Evolutionary conservation across 2,888 invertebrate species (phyloP).

Genomic region (Sphinx pinastri): DNA sequence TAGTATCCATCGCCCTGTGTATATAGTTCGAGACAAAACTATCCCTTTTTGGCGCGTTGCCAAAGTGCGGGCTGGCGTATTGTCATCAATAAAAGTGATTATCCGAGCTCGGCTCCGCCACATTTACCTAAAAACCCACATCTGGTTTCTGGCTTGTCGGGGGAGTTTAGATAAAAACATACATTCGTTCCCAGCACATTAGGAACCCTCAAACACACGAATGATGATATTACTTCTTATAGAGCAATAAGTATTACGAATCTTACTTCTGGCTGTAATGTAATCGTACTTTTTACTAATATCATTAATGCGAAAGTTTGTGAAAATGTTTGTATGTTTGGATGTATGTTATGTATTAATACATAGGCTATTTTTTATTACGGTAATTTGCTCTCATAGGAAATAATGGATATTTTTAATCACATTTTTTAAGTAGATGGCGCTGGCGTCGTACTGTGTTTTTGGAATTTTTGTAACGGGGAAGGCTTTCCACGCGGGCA

Average conservation of each 20-base stretch:
- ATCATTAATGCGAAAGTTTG: no score
- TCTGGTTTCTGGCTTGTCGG: conserved; percentile 37
- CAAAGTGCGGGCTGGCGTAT: conserved; percentile 59
- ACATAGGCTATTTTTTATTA: no score
- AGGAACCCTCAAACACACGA: background rate
- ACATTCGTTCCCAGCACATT: conserved; percentile 2
- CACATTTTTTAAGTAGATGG: no score
- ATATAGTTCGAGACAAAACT: conserved; percentile 45
- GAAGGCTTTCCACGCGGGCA: no score
- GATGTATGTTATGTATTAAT: no score
- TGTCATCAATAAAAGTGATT: conserved; percentile 72
- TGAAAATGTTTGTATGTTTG: no score
- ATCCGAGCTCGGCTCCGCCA: conserved; percentile 48
- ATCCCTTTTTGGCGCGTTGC: conserved; percentile 60
- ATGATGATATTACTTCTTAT: background rate
- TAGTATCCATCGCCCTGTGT: conserved; percentile 31
- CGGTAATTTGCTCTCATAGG: no score
- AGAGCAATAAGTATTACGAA: background rate
- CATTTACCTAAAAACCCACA: conserved; percentile 54
- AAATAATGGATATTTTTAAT: no score
- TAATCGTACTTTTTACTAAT: no score
- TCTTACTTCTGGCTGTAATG: background rate
- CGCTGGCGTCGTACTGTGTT: no score
- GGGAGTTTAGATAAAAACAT: conserved; percentile 11
- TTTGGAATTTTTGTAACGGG: no score